These are phyloP conservation scores for Ceratina japonica DNA, from an alignment of 1,140 invertebrate genomes.

Conservation along the genomic window DNA sequence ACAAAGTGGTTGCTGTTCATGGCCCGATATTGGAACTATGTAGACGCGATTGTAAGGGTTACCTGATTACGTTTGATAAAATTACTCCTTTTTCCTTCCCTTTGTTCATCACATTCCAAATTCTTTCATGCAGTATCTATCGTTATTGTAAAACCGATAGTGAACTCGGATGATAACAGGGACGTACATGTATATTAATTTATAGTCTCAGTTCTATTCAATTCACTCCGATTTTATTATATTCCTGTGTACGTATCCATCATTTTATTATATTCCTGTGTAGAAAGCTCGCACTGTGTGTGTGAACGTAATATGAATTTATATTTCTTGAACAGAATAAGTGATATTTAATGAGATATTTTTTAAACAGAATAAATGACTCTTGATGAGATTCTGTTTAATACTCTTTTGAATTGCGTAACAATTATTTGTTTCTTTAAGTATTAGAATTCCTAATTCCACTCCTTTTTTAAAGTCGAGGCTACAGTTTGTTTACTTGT, in stretches of 20 bases:
- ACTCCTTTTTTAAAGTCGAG: too few species aligned
- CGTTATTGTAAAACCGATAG: background rate
- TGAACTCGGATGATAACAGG: constrained; percentile 37
- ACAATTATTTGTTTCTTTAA: too few species aligned
- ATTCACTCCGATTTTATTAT: background rate
- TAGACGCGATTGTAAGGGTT: constrained; percentile 26
- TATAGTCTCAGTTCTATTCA: background rate
- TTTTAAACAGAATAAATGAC: too few species aligned
- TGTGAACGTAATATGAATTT: too few species aligned
- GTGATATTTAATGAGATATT: too few species aligned
- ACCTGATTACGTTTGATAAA: constrained; percentile 13
- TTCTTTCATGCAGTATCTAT: background rate
- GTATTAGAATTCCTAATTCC: too few species aligned
- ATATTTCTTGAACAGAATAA: too few species aligned
- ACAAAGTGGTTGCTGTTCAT: background rate
- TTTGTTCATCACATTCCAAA: constrained; percentile 20
- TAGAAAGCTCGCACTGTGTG: too few species aligned
- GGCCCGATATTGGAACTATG: background rate
- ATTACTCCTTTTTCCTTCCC: constrained; percentile 40
- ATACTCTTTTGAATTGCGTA: too few species aligned
- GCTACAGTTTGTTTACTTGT: too few species aligned
- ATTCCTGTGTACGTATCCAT: background rate
- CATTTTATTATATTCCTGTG: background rate
- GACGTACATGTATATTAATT: background rate
- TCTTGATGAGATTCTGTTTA: too few species aligned